A percentile compares a stretch with the other conserved stretches of the same genome.
phyloP scores from a whole-genome alignment of 2,888 invertebrate species.

The Drosophila hawaiiensis region DNA sequence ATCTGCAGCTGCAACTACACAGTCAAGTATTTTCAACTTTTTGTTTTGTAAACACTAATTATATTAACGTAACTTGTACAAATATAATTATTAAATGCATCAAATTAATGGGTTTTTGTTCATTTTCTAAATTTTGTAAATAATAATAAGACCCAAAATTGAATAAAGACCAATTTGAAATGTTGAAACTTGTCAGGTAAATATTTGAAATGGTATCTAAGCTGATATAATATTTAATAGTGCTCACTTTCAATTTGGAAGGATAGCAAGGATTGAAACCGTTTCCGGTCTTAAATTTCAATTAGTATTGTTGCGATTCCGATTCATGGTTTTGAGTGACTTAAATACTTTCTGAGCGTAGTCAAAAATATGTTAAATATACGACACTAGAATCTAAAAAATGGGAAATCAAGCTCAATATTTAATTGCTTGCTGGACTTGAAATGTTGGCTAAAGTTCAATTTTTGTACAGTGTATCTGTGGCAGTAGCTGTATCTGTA shows the following conservation, averaged over 20 bases:
- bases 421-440: background rate
- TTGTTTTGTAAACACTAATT: background rate
- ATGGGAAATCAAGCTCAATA: background rate
- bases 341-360: background rate
- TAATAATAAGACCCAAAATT: background rate
- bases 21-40: background rate
- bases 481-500: constrained; percentile 5
- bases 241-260: background rate
- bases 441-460: background rate
- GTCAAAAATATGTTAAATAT: background rate
- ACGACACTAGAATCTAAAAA: background rate
- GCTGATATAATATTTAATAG: background rate
- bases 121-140: too few species aligned
- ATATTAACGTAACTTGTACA: background rate
- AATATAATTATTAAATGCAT: background rate
- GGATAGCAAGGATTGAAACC: background rate
- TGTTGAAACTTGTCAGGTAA: background rate
- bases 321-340: background rate
- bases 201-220: background rate
- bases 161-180: background rate
- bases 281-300: background rate
- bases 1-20: constrained; percentile 10
- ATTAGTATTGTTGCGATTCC: background rate
- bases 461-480: constrained; percentile 2
- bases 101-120: too few species aligned